A percentile compares a stretch with the other conserved stretches of the same genome.
Evolutionary conservation across 1,140 invertebrate genomes (phyloP).

Genomic region (Magallana ariakensis): DNA sequence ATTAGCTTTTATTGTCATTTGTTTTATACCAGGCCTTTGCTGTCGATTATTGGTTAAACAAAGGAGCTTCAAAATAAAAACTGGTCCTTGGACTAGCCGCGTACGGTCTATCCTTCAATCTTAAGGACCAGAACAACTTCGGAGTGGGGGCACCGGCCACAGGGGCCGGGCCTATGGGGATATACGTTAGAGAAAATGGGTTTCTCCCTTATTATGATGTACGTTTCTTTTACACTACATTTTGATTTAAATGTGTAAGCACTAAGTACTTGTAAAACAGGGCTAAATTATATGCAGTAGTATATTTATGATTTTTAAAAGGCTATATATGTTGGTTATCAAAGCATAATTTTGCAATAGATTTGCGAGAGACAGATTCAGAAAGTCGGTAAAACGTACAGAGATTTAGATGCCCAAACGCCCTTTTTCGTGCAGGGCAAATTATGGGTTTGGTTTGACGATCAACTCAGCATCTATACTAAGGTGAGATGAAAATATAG

Average conservation of each 20-base stretch:
- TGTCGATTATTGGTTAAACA: slow-evolving; percentile 84
- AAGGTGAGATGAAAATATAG: slow-evolving; percentile 82
- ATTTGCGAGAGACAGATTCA: slow-evolving; percentile 41
- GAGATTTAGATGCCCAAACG: slow-evolving; percentile 81
- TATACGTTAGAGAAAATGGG: slow-evolving; percentile 89
- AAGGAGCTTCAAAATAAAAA: slow-evolving; percentile 89
- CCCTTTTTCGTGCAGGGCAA: slow-evolving; percentile 89
- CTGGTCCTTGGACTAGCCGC: slow-evolving; percentile 92
- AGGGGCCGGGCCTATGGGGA: slow-evolving; percentile 86
- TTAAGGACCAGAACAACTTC: slow-evolving; percentile 86
- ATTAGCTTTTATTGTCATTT: no score
- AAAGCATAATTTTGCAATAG: not conserved
- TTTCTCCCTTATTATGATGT: no score
- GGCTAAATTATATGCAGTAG: no score
- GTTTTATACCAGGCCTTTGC: slow-evolving; percentile 39
- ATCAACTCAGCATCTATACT: slow-evolving; percentile 86
- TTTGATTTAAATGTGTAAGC: no score
- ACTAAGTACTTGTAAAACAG: no score
- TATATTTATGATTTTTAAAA: no score
- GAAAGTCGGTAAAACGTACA: slow-evolving; percentile 13
- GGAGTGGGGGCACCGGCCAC: slow-evolving; percentile 90
- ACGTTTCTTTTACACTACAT: no score
- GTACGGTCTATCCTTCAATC: slow-evolving; percentile 92
- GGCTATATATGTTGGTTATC: no score
- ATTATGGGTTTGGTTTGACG: slow-evolving; percentile 95